These are phyloP conservation scores for Clarias gariepinus DNA, from an alignment of 2,113 vertebrate species.

Conservation along the genomic window DNA sequence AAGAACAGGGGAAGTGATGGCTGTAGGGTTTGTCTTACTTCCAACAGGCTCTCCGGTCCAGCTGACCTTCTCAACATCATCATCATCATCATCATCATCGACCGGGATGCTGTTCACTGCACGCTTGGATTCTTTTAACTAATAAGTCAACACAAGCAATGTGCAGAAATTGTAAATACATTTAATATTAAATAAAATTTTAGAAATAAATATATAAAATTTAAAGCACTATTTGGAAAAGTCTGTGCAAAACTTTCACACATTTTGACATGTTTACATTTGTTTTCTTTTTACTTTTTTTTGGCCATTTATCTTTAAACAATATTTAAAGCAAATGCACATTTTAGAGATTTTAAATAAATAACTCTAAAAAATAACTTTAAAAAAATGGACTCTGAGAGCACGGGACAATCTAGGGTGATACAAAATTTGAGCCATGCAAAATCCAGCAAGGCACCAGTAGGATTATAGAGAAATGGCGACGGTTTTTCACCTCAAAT, in stretches of 20 bases:
- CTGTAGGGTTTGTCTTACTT: constrained; percentile 77
- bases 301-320: no score
- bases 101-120: constrained; percentile 87
- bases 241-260: not conserved
- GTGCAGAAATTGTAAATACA: not conserved
- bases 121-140: constrained; percentile 90
- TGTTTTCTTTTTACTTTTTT: no score
- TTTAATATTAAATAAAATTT: not conserved
- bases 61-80: constrained; percentile 88
- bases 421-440: no score
- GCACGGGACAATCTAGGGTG: no score
- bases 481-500: no score
- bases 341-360: no score
- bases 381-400: no score
- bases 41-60: constrained; percentile 95
- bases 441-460: no score
- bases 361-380: no score
- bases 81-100: constrained; percentile 80
- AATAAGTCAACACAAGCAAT: not conserved
- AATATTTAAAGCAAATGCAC: no score
- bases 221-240: not conserved
- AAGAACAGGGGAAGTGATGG: not conserved
- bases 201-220: not conserved
- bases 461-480: no score
- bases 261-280: no score